A percentile compares a stretch with the other conserved stretches of the same genome.
phyloP scores from a whole-genome alignment of 2,113 vertebrate genomes.

The Laterallus jamaicensis region DNA sequence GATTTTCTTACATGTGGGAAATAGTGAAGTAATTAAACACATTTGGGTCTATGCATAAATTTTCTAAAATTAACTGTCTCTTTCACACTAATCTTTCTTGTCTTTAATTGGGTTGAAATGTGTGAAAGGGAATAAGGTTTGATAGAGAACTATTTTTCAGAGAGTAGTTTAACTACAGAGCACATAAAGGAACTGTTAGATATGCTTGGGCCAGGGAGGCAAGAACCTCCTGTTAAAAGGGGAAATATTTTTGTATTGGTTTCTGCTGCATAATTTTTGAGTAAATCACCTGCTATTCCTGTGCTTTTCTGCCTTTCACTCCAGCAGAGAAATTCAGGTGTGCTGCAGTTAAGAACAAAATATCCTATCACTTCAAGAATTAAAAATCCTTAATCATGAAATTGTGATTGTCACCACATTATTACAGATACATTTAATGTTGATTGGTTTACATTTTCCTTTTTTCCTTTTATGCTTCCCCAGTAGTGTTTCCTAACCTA shows the following conservation, averaged over 20 bases:
- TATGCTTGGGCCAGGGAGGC: not conserved
- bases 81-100: slow-evolving; percentile 82
- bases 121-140: slow-evolving; percentile 78
- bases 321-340: not conserved
- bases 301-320: not conserved
- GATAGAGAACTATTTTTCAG: slow-evolving; percentile 73
- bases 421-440: not conserved
- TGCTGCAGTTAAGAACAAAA: not conserved
- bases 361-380: not conserved
- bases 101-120: slow-evolving; percentile 85
- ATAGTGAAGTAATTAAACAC: slow-evolving; percentile 84
- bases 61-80: slow-evolving; percentile 84
- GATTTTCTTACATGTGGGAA: slow-evolving; percentile 75
- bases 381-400: not conserved
- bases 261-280: not conserved
- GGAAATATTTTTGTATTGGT: not conserved
- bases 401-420: not conserved
- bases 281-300: not conserved
- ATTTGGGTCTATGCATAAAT: slow-evolving; percentile 83
- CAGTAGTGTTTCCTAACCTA: not conserved
- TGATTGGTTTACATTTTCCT: not conserved
- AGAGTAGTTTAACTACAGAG: slow-evolving; percentile 42
- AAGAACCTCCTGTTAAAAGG: slow-evolving; percentile 1
- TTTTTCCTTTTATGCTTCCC: not conserved
- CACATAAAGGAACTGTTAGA: slow-evolving; percentile 11